These are phyloP conservation scores for Euplagia quadripunctaria DNA, from an alignment of 2,888 invertebrate species.

Conservation along the genomic window DNA sequence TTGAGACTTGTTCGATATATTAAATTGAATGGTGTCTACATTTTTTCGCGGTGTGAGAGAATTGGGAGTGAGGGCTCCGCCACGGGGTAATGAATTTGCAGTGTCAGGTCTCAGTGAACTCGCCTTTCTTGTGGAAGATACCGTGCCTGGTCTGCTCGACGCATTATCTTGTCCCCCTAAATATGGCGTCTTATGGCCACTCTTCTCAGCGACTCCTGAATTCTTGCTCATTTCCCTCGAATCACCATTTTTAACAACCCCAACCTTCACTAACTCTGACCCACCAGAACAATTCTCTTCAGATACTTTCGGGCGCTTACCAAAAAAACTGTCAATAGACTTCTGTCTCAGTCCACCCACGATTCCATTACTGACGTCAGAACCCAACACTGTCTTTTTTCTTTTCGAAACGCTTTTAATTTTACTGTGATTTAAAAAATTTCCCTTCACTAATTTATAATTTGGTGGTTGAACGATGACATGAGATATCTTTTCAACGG, in stretches of 20 bases:
- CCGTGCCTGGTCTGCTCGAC: slow-evolving; percentile 52
- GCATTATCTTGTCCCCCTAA: slow-evolving; percentile 59
- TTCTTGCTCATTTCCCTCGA: slow-evolving; percentile 77
- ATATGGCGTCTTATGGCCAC: slow-evolving; percentile 56
- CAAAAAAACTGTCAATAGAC: slow-evolving; percentile 69
- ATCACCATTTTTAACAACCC: slow-evolving; percentile 57
- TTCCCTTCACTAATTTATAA: slow-evolving; percentile 80
- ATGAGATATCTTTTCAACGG: slow-evolving; percentile 79
- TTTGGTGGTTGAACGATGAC: slow-evolving; percentile 84
- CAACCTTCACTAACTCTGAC: slow-evolving; percentile 41
- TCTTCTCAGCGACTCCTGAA: slow-evolving; percentile 69
- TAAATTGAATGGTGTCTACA: slow-evolving; percentile 68
- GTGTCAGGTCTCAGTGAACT: slow-evolving; percentile 57
- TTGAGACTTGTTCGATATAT: slow-evolving; percentile 65
- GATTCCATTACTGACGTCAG: slow-evolving; percentile 63
- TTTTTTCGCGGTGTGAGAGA: slow-evolving; percentile 68
- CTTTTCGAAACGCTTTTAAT: slow-evolving; percentile 57
- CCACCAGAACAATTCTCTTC: slow-evolving; percentile 44
- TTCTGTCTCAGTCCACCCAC: slow-evolving; percentile 67
- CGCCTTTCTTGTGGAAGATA: slow-evolving; percentile 53
- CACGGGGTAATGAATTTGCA: slow-evolving; percentile 61
- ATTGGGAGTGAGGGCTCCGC: slow-evolving; percentile 53
- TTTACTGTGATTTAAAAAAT: slow-evolving; percentile 67
- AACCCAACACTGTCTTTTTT: slow-evolving; percentile 48
- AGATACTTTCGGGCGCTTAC: slow-evolving; percentile 52